These are phyloP conservation scores for Gallinago undulata DNA, from an alignment of 2,113 vertebrate species.

Conservation along the genomic window DNA sequence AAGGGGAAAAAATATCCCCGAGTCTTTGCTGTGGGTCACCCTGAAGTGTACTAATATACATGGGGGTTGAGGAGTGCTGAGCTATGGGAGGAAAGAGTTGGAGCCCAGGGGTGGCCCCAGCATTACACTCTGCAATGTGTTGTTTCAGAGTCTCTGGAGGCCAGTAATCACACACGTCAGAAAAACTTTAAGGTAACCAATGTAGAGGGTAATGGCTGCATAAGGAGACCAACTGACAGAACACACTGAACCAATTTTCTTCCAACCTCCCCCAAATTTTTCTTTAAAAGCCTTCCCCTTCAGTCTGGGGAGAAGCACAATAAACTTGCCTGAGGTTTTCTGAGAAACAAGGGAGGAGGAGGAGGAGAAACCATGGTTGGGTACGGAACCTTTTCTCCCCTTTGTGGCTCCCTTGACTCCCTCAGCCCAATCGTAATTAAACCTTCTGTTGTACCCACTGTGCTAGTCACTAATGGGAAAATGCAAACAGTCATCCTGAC, in stretches of 20 bases:
- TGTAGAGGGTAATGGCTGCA: not conserved
- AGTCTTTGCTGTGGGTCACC: not conserved
- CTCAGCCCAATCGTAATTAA: not conserved
- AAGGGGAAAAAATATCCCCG: fast-evolving
- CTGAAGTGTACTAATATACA: not conserved
- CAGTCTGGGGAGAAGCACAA: not conserved
- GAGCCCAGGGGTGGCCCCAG: not conserved
- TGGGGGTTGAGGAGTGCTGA: not conserved
- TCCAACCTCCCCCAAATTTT: not conserved
- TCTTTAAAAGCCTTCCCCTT: not conserved
- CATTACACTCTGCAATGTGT: not conserved
- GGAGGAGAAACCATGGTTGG: not conserved
- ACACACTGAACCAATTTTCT: constrained; percentile 52
- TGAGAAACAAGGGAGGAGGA: not conserved
- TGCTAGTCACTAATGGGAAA: not conserved
- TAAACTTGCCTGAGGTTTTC: constrained; percentile 6
- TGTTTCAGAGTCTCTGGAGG: not conserved
- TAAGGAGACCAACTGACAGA: constrained; percentile 26
- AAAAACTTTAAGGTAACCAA: constrained; percentile 18
- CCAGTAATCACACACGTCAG: not conserved
- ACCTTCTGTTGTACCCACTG: not conserved
- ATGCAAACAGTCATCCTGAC: not conserved
- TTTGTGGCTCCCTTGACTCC: not conserved
- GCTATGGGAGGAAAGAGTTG: not conserved
- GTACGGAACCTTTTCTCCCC: not conserved